Evolutionary conservation across 2,113 vertebrate species (phyloP).

Genomic region (Hippolais icterina): DNA sequence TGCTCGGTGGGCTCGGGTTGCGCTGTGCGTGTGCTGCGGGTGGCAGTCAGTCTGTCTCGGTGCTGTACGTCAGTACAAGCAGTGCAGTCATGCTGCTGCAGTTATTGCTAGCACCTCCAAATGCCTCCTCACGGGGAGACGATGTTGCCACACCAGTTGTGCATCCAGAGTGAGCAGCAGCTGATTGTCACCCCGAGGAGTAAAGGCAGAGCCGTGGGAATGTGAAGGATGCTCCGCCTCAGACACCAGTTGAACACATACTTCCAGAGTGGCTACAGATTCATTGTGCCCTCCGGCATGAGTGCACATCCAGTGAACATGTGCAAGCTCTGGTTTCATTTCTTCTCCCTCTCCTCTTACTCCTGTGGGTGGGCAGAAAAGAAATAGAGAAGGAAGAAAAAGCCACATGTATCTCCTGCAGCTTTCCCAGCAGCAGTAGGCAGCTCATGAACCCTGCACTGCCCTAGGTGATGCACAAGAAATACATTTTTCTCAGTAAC

Average conservation of each 20-base stretch:
- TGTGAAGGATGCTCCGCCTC: background rate
- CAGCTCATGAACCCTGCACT: background rate
- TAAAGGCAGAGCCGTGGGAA: background rate
- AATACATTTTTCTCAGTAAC: background rate
- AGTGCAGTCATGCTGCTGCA: background rate
- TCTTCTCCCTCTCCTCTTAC: background rate
- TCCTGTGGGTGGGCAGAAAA: background rate
- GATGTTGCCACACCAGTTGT: background rate
- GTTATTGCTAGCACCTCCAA: background rate
- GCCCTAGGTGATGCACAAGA: background rate
- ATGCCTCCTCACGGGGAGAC: background rate
- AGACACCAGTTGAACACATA: accelerated
- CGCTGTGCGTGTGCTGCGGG: accelerated
- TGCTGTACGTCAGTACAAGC: background rate
- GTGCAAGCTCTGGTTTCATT: background rate
- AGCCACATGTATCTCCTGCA: background rate
- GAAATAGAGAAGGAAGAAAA: background rate
- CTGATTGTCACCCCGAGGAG: accelerated
- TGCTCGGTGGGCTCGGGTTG: background rate
- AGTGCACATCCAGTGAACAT: background rate
- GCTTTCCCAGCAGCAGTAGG: background rate
- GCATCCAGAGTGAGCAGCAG: background rate
- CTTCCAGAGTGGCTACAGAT: accelerated
- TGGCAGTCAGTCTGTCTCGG: background rate
- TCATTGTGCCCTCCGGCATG: background rate